Evolutionary conservation across 2,113 vertebrate species (phyloP).

Genomic region (Macrotus californicus): DNA sequence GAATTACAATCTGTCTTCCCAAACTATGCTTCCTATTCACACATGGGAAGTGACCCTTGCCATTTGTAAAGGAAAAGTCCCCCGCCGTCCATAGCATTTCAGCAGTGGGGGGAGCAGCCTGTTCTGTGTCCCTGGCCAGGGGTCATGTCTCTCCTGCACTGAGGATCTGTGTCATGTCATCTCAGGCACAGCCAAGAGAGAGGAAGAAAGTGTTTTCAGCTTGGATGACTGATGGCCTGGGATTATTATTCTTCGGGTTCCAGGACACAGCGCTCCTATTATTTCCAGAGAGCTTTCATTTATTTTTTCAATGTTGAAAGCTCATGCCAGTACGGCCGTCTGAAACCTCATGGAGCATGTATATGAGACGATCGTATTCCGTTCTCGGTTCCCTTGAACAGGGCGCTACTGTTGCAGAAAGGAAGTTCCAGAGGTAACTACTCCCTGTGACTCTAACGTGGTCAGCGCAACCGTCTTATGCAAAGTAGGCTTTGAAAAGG

Average conservation of each 20-base stretch:
- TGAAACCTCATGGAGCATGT: slow-evolving; percentile 45
- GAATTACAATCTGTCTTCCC: not conserved
- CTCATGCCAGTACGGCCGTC: slow-evolving; percentile 12
- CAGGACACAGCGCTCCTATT: slow-evolving; percentile 48
- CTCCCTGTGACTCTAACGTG: slow-evolving; percentile 20
- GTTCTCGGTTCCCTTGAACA: slow-evolving; percentile 14
- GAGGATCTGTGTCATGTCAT: not conserved
- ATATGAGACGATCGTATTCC: slow-evolving; percentile 43
- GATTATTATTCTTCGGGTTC: slow-evolving; percentile 11
- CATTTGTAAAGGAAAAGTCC: not conserved
- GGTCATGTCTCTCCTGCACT: not conserved
- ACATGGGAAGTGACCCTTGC: not conserved
- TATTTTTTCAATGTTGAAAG: slow-evolving; percentile 61
- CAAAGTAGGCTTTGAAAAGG: slow-evolving; percentile 42
- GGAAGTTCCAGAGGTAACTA: slow-evolving; percentile 44
- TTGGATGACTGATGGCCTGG: slow-evolving; percentile 12
- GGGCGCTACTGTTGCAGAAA: slow-evolving; percentile 56
- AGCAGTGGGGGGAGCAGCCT: not conserved
- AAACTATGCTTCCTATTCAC: not conserved
- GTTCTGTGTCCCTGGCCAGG: not conserved
- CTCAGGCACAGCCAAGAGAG: not conserved
- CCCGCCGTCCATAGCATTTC: rapidly evolving
- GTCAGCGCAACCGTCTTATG: not conserved
- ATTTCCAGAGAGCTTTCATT: slow-evolving; percentile 56
- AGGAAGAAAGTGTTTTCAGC: slow-evolving; percentile 26